A percentile compares a stretch with the other conserved stretches of the same genome.
phyloP scores from a whole-genome alignment of 2,888 invertebrate genomes.

The Caenorhabditis doughertyi region DNA sequence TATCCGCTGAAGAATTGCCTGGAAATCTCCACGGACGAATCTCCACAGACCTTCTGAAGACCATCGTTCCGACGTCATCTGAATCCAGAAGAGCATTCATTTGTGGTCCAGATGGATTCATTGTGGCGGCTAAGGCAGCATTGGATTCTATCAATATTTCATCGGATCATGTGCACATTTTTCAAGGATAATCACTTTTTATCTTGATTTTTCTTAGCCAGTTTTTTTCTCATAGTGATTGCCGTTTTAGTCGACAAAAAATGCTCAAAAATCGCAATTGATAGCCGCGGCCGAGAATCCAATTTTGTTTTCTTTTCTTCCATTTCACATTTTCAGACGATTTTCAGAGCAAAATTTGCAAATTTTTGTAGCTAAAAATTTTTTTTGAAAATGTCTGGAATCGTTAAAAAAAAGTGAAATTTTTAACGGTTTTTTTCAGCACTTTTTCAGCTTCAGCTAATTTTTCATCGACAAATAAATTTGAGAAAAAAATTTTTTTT shows the following conservation, averaged over 20 bases:
- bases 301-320: too few species aligned
- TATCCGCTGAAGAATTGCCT: constrained; percentile 10
- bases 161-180: constrained; percentile 48
- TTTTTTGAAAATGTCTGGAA: too few species aligned
- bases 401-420: too few species aligned
- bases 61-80: constrained; percentile 19
- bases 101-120: constrained; percentile 64
- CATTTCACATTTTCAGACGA: too few species aligned
- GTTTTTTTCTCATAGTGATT: background rate
- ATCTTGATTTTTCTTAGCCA: constrained; percentile 1
- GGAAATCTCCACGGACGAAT: constrained; percentile 34
- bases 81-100: constrained; percentile 47
- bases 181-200: constrained; percentile 56
- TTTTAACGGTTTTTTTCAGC: too few species aligned
- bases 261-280: too few species aligned
- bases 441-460: too few species aligned
- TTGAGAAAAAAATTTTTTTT: too few species aligned
- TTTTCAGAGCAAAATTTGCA: too few species aligned
- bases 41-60: constrained; percentile 26
- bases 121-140: constrained; percentile 44
- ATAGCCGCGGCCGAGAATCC: too few species aligned
- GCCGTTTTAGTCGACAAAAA: background rate
- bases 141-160: constrained; percentile 45
- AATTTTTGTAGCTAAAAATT: too few species aligned
- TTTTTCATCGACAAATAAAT: too few species aligned